Base-by-base conservation (phyloP, 1,140 invertebrate species). In the Trypoxylus dichotomus region DNA sequence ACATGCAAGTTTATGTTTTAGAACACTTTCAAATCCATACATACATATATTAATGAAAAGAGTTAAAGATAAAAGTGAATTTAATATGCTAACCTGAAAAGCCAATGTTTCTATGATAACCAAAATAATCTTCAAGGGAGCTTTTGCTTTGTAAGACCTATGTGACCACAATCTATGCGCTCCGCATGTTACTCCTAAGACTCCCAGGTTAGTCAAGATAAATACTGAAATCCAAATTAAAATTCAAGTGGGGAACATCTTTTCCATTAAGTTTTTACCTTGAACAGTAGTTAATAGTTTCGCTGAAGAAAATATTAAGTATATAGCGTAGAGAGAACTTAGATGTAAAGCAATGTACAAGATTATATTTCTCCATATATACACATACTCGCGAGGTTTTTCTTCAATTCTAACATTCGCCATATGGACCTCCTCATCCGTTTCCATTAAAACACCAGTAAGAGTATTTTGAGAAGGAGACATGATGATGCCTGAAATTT, bases 141-240 rank as follows among this genome's bases (percentile, higher is more conserved):
- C 81, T 47, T 86, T 89, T 0, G 93, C 93, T 85, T 93, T 93
- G 87, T 93, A 94, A 1, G 91, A 89, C 77, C 90, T 88, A 86
- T 94, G 93, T 2, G 92, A 86, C 92, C 92, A 94, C 1, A 94
- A 87, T 47, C 93, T 85, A 84, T 94, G 93, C 1, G 91, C 91
- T 8, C 93, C 93, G 1, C 92, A 93, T 10, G 93, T 94, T 68
- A 94, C 89, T 3, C 91, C 91, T 3, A 92, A 76, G 47, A 25
- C 71, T 43, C 76, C 76, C 21, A 77, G 7, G 3, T 27, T 27
- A 3, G n/a, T 21, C 25, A 77, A 68, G 1, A 76, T 10, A 7
- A 63, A 37, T 25, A 6, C 75, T 76, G n/a, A 60, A 76, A 63
- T 32, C 2, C 15, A 76, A 63, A 21, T 63, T 10, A 60, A 2